A percentile compares a stretch with the other conserved stretches of the same genome.
phyloP scores from a whole-genome alignment of 2,797 vertebrate genomes.

The Calcarius lapponicus region DNA sequence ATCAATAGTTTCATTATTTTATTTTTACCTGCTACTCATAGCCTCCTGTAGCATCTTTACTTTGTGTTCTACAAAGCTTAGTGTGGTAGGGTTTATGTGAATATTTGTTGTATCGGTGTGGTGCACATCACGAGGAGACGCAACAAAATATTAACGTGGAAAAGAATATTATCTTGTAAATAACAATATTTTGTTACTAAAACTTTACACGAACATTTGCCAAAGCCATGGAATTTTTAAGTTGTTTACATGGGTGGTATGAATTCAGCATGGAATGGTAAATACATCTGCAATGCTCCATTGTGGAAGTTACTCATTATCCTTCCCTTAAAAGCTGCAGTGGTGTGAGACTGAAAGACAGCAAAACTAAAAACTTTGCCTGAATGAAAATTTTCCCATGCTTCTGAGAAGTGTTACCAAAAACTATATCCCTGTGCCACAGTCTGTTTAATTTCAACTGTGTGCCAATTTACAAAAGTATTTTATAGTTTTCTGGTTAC shows the following conservation, averaged over 20 bases:
- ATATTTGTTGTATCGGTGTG: neutral
- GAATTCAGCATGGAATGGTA: neutral
- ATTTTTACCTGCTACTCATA: neutral
- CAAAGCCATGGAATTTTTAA: neutral
- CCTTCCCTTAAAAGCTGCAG: conserved; percentile 16
- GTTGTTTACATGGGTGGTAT: neutral
- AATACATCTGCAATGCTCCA: conserved; percentile 15
- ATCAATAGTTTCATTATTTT: neutral
- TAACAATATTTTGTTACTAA: neutral
- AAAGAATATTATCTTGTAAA: neutral
- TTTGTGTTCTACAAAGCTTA: neutral
- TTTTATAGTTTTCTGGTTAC: conserved; percentile 67
- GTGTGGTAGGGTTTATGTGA: neutral
- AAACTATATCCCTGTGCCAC: conserved; percentile 41
- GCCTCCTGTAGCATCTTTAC: neutral
- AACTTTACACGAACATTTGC: neutral
- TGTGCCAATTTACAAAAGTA: conserved; percentile 51
- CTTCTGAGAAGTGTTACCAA: conserved; percentile 47
- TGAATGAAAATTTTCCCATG: conserved; percentile 30
- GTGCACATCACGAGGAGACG: neutral
- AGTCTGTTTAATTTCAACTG: conserved; percentile 66
- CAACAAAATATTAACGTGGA: neutral
- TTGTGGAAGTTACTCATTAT: conserved; percentile 16
- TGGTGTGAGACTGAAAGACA: conserved; percentile 16
- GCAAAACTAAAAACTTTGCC: neutral